Evolutionary conservation across 2,888 invertebrate genomes (phyloP), one percentile per base, ranked within the genome.

Genomic region (Caenorhabditis sulstoni): DNA sequence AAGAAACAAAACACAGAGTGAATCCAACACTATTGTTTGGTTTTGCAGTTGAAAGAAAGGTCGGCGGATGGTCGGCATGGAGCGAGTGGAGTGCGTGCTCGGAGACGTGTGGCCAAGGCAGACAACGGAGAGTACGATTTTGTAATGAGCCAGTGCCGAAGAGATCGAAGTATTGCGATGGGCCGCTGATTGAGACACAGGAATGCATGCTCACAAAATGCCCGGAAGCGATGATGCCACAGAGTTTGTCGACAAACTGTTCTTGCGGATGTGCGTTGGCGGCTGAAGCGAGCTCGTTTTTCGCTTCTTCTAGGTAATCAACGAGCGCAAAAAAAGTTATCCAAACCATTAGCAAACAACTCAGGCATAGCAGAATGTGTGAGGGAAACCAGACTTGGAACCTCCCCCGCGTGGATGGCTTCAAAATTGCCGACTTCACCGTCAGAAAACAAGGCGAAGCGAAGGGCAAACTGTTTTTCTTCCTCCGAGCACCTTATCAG

Each of bases 1-100:
- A 65, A 29, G 23, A 9, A 35, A 52, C 14, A 29, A 53, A 37
- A 44, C 9, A 29, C 29, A 64, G 57, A 71, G 39, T 29, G 64
- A 73, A 58, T 55, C 58, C 22, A 41, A 64, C 9, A 58, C 61
- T 22, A 73, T 64, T 58, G 45, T 49, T 57, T 65, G 44, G 22
- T 44, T n/a, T 74, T 87, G 62, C 77, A 87, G 87, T 87, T 35
- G 76, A 83, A 65, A 76, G 84, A 55, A 75, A 86, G 53, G 78
- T 84, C 53, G 87, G 87, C 20, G 84, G 81, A 45, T 87, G 87
- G 87, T 79, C 85, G 45, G 55, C 68, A 37, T 87, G 87, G 87
- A 65, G 71, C 29, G 75, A 79, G 23, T 87, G 86, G 86, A 80
- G 83, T 50, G 76, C 75, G 1, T 87, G 87, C 77, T 79, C 82